Evolutionary conservation across 2,113 vertebrate genomes (phyloP).

Genomic region (Nyctibius bracteatus): DNA sequence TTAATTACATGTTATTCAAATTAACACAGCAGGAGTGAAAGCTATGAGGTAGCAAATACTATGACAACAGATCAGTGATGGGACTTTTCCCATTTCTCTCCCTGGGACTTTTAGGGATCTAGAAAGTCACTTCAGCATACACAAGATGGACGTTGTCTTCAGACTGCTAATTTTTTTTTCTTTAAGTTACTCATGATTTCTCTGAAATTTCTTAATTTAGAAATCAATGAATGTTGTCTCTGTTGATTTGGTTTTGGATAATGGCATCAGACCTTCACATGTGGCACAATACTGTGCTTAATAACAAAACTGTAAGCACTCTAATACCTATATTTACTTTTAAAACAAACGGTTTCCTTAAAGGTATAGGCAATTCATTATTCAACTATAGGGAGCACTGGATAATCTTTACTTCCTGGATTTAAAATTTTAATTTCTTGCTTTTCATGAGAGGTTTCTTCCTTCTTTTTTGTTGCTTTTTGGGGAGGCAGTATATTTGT

Average conservation of each 20-base stretch:
- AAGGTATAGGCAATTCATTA: not conserved
- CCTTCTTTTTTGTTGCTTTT: not conserved
- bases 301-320: not conserved
- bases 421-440: not conserved
- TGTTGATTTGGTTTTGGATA: not conserved
- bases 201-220: not conserved
- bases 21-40: not conserved
- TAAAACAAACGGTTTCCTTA: not conserved
- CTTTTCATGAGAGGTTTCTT: not conserved
- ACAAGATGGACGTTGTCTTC: not conserved
- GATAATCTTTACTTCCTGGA: not conserved
- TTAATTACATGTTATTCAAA: not conserved
- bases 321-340: not conserved
- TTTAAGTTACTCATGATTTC: not conserved
- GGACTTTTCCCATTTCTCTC: not conserved
- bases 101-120: not conserved
- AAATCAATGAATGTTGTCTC: not conserved
- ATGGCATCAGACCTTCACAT: fast-evolving
- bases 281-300: not conserved
- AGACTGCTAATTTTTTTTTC: not conserved
- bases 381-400: not conserved
- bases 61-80: not conserved
- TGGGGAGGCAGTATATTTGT: not conserved
- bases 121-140: not conserved
- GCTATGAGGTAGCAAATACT: not conserved